phyloP scores from a whole-genome alignment of 2,888 invertebrate species.

The Scotopteryx bipunctaria region DNA sequence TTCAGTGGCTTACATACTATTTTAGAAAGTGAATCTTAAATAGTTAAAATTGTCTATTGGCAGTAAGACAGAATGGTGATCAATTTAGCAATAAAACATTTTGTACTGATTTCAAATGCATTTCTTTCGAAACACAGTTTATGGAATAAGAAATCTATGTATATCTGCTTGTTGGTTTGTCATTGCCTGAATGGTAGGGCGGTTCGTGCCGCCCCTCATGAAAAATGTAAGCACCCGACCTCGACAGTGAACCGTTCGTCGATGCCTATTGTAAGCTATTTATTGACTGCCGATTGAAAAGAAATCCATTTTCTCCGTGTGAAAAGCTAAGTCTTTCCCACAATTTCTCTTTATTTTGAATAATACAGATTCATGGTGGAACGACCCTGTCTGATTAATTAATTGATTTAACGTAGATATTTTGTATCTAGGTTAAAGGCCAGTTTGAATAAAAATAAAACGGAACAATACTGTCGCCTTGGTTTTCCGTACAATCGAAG shows the following conservation, averaged over 20 bases:
- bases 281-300: conserved; percentile 40
- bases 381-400: conserved; percentile 19
- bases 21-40: background rate
- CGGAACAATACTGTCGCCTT: too few species aligned
- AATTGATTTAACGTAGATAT: too few species aligned
- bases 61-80: too few species aligned
- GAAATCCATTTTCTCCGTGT: conserved; percentile 29
- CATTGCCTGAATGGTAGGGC: conserved; percentile 21
- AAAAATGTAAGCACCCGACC: conserved; percentile 36
- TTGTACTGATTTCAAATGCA: too few species aligned
- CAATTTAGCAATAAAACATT: too few species aligned
- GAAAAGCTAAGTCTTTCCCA: conserved; percentile 1
- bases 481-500: too few species aligned
- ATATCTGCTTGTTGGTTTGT: conserved; percentile 29
- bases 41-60: too few species aligned
- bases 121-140: background rate
- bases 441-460: too few species aligned
- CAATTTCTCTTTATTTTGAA: conserved; percentile 25
- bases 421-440: too few species aligned
- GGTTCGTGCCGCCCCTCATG: conserved; percentile 30
- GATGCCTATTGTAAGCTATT: conserved; percentile 39
- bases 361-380: conserved; percentile 34
- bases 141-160: conserved; percentile 3
- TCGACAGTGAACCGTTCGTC: conserved; percentile 30
- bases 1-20: too few species aligned